Base-by-base conservation (phyloP, 2,797 vertebrate species). In the Falco peregrinus region DNA sequence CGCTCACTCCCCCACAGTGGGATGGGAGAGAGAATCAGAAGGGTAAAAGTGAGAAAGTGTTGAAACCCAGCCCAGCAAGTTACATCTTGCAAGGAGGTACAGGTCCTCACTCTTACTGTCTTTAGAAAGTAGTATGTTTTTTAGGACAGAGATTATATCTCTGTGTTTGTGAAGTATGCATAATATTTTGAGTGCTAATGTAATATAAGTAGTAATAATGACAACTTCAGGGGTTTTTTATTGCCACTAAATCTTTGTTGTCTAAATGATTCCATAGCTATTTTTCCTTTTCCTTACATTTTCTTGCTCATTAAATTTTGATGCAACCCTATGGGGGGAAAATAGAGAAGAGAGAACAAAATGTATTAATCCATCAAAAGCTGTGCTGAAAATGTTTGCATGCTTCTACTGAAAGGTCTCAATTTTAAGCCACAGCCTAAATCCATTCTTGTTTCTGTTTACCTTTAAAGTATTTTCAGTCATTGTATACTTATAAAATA, bases 401-500 rank as follows among this genome's bases (percentile, higher is more conserved):
- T 81, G 47, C 81, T 89, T 89, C 78, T 47, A 5, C 68, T 69
- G 76, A 94, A 93, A 88, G 59, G 37, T 94, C 57, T 92, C 79
- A 50, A 35, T 88, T 91, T 94, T 91, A 95, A 95, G 59, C 39
- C 69, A 84, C 73, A 84, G 54, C 47, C 84, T 88, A 87, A 84
- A 96, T 84, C 69, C 65, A 82, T 84, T 84, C 82, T 59, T 84
- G 39, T 84, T 96, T 96, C 93, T 96, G 73, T 89, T 95, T 96
- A 81, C 82, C 57, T 95, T 96, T 86, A 83, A 75, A 93, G 65
- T 89, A 94, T 94, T 96, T 95, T 73, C 89, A 86, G 76, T 83
- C 67, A 96, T 94, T 96, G 89, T 96, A 88, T 67, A 76, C 82
- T 94, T 97, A 96, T 91, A 88, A 95, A 97, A 96, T 95, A 93